A percentile compares a stretch with the other conserved stretches of the same genome.
phyloP scores from a whole-genome alignment of 1,140 invertebrate species.

The Lordiphosa collinella region DNA sequence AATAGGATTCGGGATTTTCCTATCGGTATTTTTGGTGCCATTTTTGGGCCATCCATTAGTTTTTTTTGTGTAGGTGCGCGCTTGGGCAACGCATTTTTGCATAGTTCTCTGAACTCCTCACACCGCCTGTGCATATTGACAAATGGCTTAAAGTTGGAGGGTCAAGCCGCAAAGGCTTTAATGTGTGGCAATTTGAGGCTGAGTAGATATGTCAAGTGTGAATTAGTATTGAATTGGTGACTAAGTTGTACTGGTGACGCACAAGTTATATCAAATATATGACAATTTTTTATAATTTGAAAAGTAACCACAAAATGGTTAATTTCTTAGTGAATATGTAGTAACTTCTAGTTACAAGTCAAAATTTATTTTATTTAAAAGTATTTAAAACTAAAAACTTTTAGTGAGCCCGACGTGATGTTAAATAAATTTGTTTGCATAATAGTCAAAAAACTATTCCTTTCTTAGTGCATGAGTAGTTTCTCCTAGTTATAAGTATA shows the following conservation, averaged over 20 bases:
- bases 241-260: too few relatives aligned
- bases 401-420: not conserved
- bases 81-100: constrained; percentile 47
- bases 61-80: constrained; percentile 24
- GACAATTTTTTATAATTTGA: too few relatives aligned
- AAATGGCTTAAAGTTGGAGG: constrained; percentile 59
- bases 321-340: too few relatives aligned
- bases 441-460: too few relatives aligned
- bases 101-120: constrained; percentile 12
- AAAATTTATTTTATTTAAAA: too few relatives aligned
- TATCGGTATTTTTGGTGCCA: constrained; percentile 49
- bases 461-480: too few relatives aligned
- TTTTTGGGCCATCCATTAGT: constrained; percentile 38
- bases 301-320: too few relatives aligned
- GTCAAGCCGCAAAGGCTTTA: constrained; percentile 32
- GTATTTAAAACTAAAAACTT: constrained; percentile 9
- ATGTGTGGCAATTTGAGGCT: constrained; percentile 33
- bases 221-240: too few relatives aligned
- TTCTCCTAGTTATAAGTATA: too few relatives aligned
- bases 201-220: not conserved
- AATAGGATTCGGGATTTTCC: constrained; percentile 13
- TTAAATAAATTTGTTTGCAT: too few relatives aligned
- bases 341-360: too few relatives aligned
- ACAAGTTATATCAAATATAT: too few relatives aligned
- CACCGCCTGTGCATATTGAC: constrained; percentile 38